A percentile compares a stretch with the other conserved stretches of the same genome.
Conservation (phyloP, 2,113 vertebrate genomes). For the Sphyrna mokarran region DNA sequence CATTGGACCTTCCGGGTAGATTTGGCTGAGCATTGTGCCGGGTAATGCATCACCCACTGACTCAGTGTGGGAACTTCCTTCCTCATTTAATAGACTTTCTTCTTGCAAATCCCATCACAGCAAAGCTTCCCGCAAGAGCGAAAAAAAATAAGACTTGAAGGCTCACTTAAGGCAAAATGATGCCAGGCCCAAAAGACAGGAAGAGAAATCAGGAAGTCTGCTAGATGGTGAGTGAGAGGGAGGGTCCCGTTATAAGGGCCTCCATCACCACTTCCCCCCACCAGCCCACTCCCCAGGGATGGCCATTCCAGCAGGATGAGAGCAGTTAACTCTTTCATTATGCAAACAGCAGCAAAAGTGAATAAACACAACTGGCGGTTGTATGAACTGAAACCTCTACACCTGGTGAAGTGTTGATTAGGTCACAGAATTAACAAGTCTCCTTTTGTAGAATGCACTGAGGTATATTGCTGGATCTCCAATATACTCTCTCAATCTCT, state of each 20-base stretch:
- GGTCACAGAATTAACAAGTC: neutral
- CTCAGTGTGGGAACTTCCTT: constrained; percentile 16
- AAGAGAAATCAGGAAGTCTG: neutral
- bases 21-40: neutral
- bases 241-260: neutral
- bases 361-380: neutral
- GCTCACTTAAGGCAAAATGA: neutral
- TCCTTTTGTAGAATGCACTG: neutral
- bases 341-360: neutral
- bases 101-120: neutral
- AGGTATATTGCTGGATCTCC: neutral
- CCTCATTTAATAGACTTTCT: neutral
- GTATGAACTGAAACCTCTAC: neutral
- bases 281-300: no score
- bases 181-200: neutral
- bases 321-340: neutral
- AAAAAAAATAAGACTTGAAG: neutral
- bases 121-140: neutral
- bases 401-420: neutral
- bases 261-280: no score
- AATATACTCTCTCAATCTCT: neutral
- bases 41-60: constrained; percentile 23
- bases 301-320: neutral
- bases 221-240: no score
- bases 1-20: neutral